A percentile compares a stretch with the other conserved stretches of the same genome.
Evolutionary conservation across 2,797 vertebrate genomes (phyloP).

Genomic region (Gobionotothen gibberifrons): DNA sequence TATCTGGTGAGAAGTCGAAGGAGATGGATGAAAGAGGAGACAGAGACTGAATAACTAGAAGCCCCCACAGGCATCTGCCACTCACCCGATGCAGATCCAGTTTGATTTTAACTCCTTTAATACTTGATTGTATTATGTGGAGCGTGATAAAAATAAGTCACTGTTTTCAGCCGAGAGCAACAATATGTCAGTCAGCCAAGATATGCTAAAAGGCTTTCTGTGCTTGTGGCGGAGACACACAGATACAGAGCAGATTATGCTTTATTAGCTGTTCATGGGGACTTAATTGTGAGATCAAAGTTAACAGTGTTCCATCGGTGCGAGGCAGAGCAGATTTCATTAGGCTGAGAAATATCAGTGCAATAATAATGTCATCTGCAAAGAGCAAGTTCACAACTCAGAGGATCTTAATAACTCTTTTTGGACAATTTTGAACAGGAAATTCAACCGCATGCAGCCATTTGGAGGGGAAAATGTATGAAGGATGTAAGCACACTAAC

Average conservation of each 20-base stretch:
- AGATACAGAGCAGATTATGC: constrained; percentile 78
- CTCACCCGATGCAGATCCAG: constrained; percentile 71
- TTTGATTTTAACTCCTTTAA: constrained; percentile 73
- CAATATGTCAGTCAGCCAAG: constrained; percentile 70
- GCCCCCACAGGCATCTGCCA: constrained; percentile 67
- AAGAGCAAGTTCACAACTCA: constrained; percentile 26
- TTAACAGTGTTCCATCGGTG: constrained; percentile 69
- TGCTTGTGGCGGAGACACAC: constrained; percentile 61
- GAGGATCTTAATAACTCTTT: constrained; percentile 20
- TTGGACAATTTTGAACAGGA: constrained; percentile 24
- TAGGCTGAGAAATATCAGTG: constrained; percentile 68
- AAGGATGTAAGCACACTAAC: not conserved
- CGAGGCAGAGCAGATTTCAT: constrained; percentile 71
- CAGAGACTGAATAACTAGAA: constrained; percentile 41
- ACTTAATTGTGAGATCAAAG: constrained; percentile 82
- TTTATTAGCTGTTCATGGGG: constrained; percentile 79
- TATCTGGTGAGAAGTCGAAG: constrained; percentile 40
- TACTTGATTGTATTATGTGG: constrained; percentile 75
- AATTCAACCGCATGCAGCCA: not conserved
- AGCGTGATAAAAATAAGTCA: constrained; percentile 68
- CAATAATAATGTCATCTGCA: constrained; percentile 63
- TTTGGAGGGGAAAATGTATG: not conserved
- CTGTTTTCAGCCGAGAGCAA: constrained; percentile 66
- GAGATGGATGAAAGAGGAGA: constrained; percentile 43
- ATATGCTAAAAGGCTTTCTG: constrained; percentile 71